Conservation (phyloP, 2,888 invertebrate genomes). For the Trissolcus japonicus region DNA sequence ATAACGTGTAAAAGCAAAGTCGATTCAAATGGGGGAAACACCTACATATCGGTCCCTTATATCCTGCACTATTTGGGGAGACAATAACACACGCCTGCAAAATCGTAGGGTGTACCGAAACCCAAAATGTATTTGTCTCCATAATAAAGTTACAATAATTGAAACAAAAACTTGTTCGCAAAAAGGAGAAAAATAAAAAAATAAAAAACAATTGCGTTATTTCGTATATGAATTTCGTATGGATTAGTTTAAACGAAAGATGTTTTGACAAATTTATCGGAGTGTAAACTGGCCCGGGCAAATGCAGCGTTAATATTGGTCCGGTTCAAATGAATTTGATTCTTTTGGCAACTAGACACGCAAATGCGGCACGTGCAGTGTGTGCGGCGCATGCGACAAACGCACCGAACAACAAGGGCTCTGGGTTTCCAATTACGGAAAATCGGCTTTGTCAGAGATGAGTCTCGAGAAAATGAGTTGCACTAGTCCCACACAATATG, state of each 20-base stretch:
- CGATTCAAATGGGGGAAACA: no score
- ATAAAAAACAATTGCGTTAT: no score
- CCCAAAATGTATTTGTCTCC: no score
- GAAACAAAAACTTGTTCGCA: not conserved
- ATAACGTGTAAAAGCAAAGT: no score
- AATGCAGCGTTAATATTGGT: slow-evolving; percentile 44
- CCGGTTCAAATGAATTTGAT: slow-evolving; percentile 41
- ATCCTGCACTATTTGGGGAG: no score
- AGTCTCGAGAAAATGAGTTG: slow-evolving; percentile 55
- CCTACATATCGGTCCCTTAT: no score
- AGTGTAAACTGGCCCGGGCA: slow-evolving; percentile 16
- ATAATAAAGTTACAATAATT: no score
- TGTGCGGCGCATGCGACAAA: slow-evolving; percentile 60
- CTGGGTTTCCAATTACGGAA: slow-evolving; percentile 63
- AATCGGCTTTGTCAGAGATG: slow-evolving; percentile 60
- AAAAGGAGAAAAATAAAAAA: slow-evolving; percentile 14
- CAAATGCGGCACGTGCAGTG: slow-evolving; percentile 43
- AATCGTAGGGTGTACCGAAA: no score
- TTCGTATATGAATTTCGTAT: slow-evolving; percentile 15
- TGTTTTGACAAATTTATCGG: slow-evolving; percentile 17
- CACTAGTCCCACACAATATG: slow-evolving; percentile 36
- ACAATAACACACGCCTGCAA: no score
- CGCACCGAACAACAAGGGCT: slow-evolving; percentile 62
- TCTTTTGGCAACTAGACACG: slow-evolving; percentile 20
- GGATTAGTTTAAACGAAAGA: slow-evolving; percentile 48